phyloP scores from a whole-genome alignment of 2,113 vertebrate species.

The Sprattus sprattus region DNA sequence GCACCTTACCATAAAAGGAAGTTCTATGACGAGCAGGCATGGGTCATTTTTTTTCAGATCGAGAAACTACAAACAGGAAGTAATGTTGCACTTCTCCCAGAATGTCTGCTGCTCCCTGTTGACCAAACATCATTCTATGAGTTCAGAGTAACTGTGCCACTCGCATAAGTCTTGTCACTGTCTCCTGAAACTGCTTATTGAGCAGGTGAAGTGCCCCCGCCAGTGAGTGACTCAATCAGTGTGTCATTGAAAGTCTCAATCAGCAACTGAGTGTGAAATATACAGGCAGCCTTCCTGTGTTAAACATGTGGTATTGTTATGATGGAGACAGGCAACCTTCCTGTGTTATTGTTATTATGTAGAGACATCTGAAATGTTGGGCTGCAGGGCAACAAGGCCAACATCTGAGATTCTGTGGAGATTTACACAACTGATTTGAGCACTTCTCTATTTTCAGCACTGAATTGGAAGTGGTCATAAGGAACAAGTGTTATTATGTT shows the following conservation, averaged over 20 bases:
- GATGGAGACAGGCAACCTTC: no score
- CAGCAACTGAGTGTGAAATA: background rate
- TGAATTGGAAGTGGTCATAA: background rate
- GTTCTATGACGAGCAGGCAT: slow-evolving; percentile 34
- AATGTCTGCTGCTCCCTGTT: background rate
- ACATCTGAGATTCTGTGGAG: background rate
- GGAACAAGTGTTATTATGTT: background rate
- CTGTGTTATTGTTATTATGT: background rate
- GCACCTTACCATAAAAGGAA: slow-evolving; percentile 62
- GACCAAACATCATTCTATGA: background rate
- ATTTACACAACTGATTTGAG: background rate
- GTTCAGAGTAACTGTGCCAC: background rate
- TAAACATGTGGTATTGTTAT: background rate
- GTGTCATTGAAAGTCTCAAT: background rate
- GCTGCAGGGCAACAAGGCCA: no score
- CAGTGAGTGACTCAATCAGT: background rate
- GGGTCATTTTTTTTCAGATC: slow-evolving; percentile 26
- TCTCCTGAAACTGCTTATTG: background rate
- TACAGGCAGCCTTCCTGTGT: background rate
- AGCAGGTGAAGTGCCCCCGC: background rate
- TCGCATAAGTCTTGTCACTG: background rate
- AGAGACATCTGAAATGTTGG: no score
- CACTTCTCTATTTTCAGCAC: background rate
- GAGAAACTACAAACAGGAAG: slow-evolving; percentile 59
- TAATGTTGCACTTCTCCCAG: slow-evolving; percentile 44